phyloP scores from a whole-genome alignment of 2,888 invertebrate species.

The Eumerus sabulonum region DNA sequence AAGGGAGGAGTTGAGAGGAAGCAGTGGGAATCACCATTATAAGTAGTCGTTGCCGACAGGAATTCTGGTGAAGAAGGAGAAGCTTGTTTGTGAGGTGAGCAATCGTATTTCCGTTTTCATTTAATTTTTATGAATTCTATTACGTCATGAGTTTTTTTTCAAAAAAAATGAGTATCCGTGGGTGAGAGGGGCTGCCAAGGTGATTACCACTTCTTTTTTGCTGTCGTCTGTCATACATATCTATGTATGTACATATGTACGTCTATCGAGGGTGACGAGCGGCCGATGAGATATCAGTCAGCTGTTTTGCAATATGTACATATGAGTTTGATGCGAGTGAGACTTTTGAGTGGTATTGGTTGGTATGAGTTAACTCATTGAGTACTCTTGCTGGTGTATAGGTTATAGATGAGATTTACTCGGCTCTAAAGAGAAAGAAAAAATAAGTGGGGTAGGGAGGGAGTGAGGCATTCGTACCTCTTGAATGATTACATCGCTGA shows the following conservation, averaged over 20 bases:
- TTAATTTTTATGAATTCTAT: constrained; percentile 16
- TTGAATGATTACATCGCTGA: no score
- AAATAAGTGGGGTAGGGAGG: no score
- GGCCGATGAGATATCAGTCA: constrained; percentile 48
- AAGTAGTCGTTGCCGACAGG: neutral
- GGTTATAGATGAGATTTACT: no score
- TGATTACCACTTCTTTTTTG: neutral
- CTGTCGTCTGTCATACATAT: constrained; percentile 10
- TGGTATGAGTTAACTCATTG: no score
- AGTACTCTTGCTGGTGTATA: no score
- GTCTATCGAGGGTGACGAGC: constrained; percentile 27
- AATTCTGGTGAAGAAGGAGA: constrained; percentile 12
- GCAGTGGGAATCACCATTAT: constrained; percentile 3
- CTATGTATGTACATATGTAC: no score
- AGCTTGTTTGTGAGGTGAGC: constrained; percentile 34
- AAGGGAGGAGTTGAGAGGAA: neutral
- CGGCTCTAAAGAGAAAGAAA: no score
- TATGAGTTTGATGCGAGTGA: constrained; percentile 7
- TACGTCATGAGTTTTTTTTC: constrained; percentile 36
- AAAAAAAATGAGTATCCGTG: constrained; percentile 8
- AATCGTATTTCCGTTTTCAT: neutral
- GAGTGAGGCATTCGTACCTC: no score
- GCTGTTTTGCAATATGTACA: constrained; percentile 43
- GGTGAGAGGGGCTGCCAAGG: constrained; percentile 2
- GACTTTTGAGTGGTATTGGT: neutral